Conservation (phyloP, 2,113 vertebrate genomes). For the Pseudopodoces humilis region DNA sequence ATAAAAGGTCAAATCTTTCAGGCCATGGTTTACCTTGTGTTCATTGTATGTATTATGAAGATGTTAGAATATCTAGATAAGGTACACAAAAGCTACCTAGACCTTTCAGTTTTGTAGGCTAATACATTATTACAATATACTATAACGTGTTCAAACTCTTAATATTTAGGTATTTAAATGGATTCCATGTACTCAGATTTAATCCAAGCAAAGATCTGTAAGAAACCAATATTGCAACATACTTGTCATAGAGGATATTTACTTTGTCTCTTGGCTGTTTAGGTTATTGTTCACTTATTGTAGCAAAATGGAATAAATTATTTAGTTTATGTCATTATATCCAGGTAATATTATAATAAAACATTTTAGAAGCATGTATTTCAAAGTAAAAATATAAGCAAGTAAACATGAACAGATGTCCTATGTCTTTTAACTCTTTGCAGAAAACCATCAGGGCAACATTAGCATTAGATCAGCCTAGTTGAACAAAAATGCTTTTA, state of each 20-base stretch:
- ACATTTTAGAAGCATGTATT: background rate
- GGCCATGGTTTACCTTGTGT: background rate
- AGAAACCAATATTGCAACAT: background rate
- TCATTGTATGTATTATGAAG: background rate
- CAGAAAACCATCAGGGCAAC: background rate
- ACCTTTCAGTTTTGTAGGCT: background rate
- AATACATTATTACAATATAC: background rate
- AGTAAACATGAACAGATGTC: conserved; percentile 46
- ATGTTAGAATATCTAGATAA: background rate
- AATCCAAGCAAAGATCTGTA: background rate
- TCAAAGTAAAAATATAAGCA: conserved; percentile 4
- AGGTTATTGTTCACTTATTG: background rate
- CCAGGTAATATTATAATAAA: background rate
- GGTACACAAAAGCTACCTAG: background rate
- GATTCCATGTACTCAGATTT: background rate
- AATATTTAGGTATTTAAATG: background rate
- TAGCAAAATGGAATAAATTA: conserved; percentile 3
- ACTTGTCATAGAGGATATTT: background rate
- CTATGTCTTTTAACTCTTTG: background rate
- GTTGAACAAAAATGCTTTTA: background rate
- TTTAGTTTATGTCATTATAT: background rate
- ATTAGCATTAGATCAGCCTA: background rate
- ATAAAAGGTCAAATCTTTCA: background rate
- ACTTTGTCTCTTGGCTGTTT: background rate
- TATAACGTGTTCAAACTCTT: background rate